Evolutionary conservation across 2,113 vertebrate species (phyloP).

Genomic region (Nibea albiflora): DNA sequence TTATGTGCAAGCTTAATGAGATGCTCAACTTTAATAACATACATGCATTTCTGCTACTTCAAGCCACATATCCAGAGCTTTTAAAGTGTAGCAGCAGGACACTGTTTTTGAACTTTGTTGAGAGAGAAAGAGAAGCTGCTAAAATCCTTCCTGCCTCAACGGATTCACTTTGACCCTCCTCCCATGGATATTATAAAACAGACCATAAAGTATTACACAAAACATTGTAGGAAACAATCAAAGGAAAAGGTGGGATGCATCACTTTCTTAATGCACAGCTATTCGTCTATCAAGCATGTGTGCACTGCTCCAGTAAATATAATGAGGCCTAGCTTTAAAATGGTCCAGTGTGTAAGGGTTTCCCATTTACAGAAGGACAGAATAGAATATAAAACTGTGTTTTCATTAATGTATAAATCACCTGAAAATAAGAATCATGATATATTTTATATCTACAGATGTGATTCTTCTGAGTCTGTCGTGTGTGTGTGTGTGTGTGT

Average conservation of each 20-base stretch:
- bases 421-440: no score
- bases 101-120: neutral
- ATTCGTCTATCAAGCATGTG: neutral
- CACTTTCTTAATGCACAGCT: neutral
- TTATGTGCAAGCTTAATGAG: no score
- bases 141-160: neutral
- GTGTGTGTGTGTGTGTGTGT: no score
- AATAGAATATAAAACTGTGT: no score
- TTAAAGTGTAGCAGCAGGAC: neutral
- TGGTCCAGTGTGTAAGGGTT: no score
- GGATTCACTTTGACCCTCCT: neutral
- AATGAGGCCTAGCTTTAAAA: neutral
- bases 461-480: no score
- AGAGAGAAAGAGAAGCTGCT: neutral
- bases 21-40: no score
- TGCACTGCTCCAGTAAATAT: neutral
- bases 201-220: neutral
- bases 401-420: no score
- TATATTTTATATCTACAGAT: no score
- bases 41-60: no score
- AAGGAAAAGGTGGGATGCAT: neutral
- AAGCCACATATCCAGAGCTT: no score
- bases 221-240: neutral
- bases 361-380: no score
- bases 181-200: neutral